Conservation (phyloP, 2,797 vertebrate species). For the Micrastur ruficollis region DNA sequence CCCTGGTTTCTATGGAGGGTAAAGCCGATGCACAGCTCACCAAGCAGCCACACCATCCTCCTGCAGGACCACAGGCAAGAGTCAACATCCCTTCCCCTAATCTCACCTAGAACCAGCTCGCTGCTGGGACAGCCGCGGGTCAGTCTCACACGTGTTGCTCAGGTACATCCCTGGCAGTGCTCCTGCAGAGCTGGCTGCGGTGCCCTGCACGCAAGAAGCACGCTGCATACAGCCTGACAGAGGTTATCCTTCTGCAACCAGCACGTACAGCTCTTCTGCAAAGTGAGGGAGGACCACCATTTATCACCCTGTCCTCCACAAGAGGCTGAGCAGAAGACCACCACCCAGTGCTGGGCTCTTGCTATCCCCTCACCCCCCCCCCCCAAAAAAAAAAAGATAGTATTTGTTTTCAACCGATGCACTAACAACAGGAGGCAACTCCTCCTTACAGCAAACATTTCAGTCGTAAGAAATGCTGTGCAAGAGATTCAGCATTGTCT, state of each 20-base stretch:
- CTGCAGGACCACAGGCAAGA: not conserved
- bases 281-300: not conserved
- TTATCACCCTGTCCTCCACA: not conserved
- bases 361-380: not conserved
- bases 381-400: not conserved
- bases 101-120: not conserved
- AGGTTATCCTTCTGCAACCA: not conserved
- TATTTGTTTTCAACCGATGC: not conserved
- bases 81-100: not conserved
- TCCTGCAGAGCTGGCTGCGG: not conserved
- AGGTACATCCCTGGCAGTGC: accelerated
- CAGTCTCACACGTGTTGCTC: accelerated
- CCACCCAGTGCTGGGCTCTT: not conserved
- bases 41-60: not conserved
- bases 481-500: not conserved
- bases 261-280: not conserved
- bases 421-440: not conserved
- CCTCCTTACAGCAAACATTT: not conserved
- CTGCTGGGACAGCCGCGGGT: not conserved
- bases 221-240: accelerated
- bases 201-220: accelerated
- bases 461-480: not conserved
- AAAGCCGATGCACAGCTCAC: not conserved
- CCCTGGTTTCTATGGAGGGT: not conserved
- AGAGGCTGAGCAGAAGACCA: not conserved